A percentile compares a stretch with the other conserved stretches of the same genome.
phyloP scores from a whole-genome alignment of 30 jellyfish, hydroid and myxozoan genomes.

The Euphysa ruthae region DNA sequence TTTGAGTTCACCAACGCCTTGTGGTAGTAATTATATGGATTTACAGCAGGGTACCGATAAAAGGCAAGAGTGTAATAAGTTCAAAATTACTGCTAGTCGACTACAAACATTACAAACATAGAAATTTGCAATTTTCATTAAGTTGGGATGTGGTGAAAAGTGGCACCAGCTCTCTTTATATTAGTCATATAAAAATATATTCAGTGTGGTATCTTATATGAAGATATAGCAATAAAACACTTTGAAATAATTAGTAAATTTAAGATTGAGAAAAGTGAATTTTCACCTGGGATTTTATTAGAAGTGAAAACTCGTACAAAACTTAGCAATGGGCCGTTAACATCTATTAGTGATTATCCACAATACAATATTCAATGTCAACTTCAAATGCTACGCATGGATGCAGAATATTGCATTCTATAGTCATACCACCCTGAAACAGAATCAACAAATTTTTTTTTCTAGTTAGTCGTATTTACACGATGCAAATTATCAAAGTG shows the following conservation, averaged over 20 bases:
- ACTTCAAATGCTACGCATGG: neutral
- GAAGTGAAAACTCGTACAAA: conserved; percentile 1
- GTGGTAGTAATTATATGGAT: neutral
- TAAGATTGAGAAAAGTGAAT: neutral
- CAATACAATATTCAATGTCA: neutral
- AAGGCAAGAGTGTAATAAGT: neutral
- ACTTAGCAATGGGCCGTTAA: neutral
- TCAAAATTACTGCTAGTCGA: neutral
- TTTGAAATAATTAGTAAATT: neutral
- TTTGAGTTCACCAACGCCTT: neutral
- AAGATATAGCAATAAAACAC: neutral
- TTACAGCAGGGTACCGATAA: neutral
- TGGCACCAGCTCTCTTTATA: neutral
- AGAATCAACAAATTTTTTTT: neutral
- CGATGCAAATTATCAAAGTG: neutral
- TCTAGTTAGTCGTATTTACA: neutral
- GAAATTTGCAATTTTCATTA: neutral
- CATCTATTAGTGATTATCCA: neutral
- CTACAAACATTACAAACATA: neutral
- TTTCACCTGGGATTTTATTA: neutral
- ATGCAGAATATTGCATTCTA: conserved; percentile 7
- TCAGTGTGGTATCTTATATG: no score
- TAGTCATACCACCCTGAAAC: conserved; percentile 20
- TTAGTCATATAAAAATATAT: neutral
- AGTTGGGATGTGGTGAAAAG: neutral